Evolutionary conservation across 2,113 vertebrate species (phyloP).

Genomic region (Platichthys stellatus): DNA sequence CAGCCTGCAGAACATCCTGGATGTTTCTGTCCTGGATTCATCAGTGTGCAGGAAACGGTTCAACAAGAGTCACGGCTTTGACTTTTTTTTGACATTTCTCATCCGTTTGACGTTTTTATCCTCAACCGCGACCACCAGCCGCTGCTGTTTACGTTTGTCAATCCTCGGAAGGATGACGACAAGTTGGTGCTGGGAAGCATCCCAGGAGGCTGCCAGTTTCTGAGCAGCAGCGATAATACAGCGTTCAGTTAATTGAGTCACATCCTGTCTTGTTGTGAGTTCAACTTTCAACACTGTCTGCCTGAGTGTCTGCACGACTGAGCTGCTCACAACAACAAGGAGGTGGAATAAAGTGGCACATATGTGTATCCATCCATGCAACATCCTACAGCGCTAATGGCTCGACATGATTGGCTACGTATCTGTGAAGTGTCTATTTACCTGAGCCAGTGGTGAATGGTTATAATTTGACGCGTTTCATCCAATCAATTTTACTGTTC

Average conservation of each 20-base stretch:
- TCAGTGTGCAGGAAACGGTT: background rate
- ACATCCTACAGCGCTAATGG: background rate
- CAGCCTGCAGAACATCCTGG: background rate
- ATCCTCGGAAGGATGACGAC: constrained; percentile 19
- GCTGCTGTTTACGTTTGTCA: constrained; percentile 38
- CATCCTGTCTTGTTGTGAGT: constrained; percentile 1
- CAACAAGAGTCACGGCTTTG: background rate
- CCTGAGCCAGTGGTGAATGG: background rate
- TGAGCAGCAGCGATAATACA: constrained; percentile 15
- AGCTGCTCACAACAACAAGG: constrained; percentile 11
- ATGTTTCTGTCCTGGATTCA: background rate
- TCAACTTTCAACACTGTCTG: constrained; percentile 2
- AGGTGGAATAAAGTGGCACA: constrained; percentile 1
- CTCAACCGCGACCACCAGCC: background rate
- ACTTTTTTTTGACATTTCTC: background rate
- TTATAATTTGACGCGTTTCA: background rate
- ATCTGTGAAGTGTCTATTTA: background rate
- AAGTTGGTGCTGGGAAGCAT: background rate
- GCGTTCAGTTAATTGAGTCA: constrained; percentile 49
- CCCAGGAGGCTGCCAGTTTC: constrained; percentile 10
- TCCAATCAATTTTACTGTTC: background rate
- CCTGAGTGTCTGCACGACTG: background rate
- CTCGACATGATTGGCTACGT: background rate
- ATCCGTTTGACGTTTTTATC: constrained; percentile 10
- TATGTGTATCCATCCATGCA: background rate